phyloP scores from a whole-genome alignment of 2,888 invertebrate genomes.

The Diogma glabrata region DNA sequence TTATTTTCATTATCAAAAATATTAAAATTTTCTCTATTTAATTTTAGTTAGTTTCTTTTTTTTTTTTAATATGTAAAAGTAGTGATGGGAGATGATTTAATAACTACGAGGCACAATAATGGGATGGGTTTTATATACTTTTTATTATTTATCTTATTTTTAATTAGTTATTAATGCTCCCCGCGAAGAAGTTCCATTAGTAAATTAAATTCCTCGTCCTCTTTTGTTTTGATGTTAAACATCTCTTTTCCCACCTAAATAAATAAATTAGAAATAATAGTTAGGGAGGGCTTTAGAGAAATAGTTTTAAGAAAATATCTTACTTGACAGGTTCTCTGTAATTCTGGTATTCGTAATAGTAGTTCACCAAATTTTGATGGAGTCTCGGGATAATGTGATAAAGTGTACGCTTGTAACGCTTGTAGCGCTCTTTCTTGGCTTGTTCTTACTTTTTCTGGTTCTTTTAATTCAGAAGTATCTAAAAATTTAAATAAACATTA shows the following conservation, averaged over 20 bases:
- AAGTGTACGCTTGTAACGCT: conserved; percentile 83
- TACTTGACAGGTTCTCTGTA: conserved; percentile 89
- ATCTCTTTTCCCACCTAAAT: conserved; percentile 88
- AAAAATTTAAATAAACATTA: conserved; percentile 15
- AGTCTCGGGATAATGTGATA: conserved; percentile 78
- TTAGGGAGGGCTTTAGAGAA: conserved; percentile 8
- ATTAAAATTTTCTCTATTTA: conserved; percentile 8
- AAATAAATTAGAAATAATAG: conserved; percentile 28
- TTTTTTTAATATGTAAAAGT: conserved; percentile 6
- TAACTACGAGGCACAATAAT: conserved; percentile 6
- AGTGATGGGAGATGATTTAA: conserved; percentile 6
- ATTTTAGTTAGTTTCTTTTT: conserved; percentile 5
- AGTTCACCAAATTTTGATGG: conserved; percentile 94
- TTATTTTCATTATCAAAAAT: conserved; percentile 1
- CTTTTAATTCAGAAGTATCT: conserved; percentile 87
- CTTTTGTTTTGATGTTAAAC: conserved; percentile 74
- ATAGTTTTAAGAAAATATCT: conserved; percentile 19
- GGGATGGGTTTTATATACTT: conserved; percentile 5
- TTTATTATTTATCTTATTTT: conserved; percentile 2
- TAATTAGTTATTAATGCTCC: conserved; percentile 54
- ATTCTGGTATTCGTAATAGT: conserved; percentile 82
- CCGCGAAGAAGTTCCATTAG: conserved; percentile 91
- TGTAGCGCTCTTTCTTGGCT: conserved; percentile 91
- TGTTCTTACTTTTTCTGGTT: conserved; percentile 86
- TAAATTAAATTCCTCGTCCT: conserved; percentile 87